Conservation (phyloP, 2,888 invertebrate species). For the Tenthredo mesomela region DNA sequence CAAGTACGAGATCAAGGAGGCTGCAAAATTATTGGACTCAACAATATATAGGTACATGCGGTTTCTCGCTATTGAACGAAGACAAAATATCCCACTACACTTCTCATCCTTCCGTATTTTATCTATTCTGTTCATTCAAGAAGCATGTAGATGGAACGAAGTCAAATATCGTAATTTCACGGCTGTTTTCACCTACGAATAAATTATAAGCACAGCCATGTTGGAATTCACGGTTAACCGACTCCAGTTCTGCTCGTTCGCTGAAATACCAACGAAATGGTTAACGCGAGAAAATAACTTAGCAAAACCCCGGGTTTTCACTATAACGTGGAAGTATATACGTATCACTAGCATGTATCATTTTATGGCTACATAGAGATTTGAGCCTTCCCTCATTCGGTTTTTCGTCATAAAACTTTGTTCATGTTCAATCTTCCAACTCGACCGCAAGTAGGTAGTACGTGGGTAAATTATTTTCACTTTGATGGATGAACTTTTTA, state of each 20-base stretch:
- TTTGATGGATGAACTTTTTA: not conserved
- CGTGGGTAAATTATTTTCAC: not conserved
- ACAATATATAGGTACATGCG: not conserved
- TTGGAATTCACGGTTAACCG: constrained; percentile 22
- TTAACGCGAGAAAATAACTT: not conserved
- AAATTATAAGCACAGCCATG: not conserved
- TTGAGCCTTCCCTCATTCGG: not conserved
- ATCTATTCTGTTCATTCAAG: not conserved
- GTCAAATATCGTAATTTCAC: constrained; percentile 18
- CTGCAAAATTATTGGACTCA: constrained; percentile 24
- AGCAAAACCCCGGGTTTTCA: not conserved
- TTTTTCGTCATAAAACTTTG: not conserved
- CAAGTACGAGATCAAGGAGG: not conserved
- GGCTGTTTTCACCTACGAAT: constrained; percentile 24
- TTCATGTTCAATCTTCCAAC: constrained; percentile 3
- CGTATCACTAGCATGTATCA: not conserved
- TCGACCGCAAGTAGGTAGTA: constrained; percentile 3
- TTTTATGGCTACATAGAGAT: not conserved
- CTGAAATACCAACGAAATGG: not conserved
- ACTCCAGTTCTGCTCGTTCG: not conserved
- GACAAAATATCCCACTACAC: not conserved
- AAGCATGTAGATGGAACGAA: not conserved
- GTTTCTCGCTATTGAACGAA: constrained; percentile 21
- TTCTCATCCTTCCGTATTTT: not conserved
- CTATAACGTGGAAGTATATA: not conserved